phyloP scores from a whole-genome alignment of 2,888 invertebrate species.

The Drosophila rubida region DNA sequence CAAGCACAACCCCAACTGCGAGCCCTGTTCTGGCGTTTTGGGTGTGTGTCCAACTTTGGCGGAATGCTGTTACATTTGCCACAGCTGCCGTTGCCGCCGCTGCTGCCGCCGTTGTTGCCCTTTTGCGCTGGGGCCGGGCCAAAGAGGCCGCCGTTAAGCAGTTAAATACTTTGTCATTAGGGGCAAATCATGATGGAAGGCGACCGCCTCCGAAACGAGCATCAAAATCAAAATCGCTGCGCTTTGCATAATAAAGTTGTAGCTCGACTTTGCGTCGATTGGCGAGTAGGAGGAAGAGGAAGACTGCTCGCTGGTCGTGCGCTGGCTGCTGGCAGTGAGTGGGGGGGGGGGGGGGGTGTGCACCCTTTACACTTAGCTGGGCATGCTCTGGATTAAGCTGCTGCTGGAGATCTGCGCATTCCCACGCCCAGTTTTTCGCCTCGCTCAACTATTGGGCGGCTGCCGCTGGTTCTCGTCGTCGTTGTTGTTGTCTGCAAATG shows the following conservation, averaged over 20 bases:
- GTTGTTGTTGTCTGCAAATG: constrained; percentile 38
- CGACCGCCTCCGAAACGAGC: constrained; percentile 37
- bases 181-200: constrained; percentile 66
- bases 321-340: too few species aligned
- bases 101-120: constrained; percentile 19
- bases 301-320: not conserved
- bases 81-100: constrained; percentile 5
- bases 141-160: constrained; percentile 27
- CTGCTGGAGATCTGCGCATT: constrained; percentile 29
- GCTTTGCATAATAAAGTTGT: constrained; percentile 62
- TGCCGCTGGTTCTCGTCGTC: not conserved
- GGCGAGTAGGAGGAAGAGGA: not conserved
- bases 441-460: constrained; percentile 9
- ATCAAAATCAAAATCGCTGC: constrained; percentile 35
- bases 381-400: constrained; percentile 4
- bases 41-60: constrained; percentile 29
- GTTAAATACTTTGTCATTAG: constrained; percentile 69
- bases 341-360: not conserved
- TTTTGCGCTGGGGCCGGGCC: constrained; percentile 21
- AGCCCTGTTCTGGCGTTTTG: constrained; percentile 24
- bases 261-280: constrained; percentile 6
- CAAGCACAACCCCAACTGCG: not conserved
- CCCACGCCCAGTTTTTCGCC: constrained; percentile 50
- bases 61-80: constrained; percentile 29
- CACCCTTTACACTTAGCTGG: constrained; percentile 10